These are phyloP conservation scores for Cettia cetti DNA, from an alignment of 2,113 vertebrate genomes.

Conservation along the genomic window DNA sequence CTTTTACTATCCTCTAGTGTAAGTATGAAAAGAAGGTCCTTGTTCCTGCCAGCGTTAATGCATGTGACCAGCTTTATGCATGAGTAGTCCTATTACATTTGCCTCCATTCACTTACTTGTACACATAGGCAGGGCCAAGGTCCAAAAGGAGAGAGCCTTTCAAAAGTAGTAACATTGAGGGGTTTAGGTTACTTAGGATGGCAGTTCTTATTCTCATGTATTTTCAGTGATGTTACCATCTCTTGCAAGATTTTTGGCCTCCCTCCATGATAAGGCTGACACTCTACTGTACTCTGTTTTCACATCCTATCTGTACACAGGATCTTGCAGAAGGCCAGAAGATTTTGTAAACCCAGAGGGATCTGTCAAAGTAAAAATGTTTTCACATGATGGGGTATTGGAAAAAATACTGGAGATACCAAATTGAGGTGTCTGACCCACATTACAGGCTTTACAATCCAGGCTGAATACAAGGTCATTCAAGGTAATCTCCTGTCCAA, in stretches of 20 bases:
- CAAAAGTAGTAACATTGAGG: slow-evolving; percentile 10
- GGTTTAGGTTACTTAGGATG: slow-evolving; percentile 2
- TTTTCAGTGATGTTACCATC: not conserved
- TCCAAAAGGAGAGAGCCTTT: slow-evolving; percentile 45
- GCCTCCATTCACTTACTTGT: slow-evolving; percentile 46
- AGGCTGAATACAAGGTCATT: not conserved
- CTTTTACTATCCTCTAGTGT: slow-evolving; percentile 46
- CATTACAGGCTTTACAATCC: not conserved
- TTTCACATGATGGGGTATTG: not conserved
- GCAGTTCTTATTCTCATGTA: not conserved
- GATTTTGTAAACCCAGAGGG: not conserved
- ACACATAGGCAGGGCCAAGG: slow-evolving; percentile 47
- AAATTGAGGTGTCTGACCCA: not conserved
- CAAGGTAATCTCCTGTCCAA: not conserved
- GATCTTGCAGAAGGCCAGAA: not conserved
- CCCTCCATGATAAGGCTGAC: not conserved
- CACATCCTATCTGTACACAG: not conserved
- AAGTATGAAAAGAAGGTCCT: slow-evolving; percentile 60
- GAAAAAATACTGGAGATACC: not conserved
- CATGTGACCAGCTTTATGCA: slow-evolving; percentile 62
- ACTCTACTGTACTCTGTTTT: not conserved
- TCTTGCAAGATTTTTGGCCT: not conserved
- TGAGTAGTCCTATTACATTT: slow-evolving; percentile 54
- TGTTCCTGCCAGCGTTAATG: slow-evolving; percentile 51
- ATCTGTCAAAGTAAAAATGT: not conserved